Base-by-base conservation (phyloP, 2,888 invertebrate genomes). In the Drosophila ustulata region DNA sequence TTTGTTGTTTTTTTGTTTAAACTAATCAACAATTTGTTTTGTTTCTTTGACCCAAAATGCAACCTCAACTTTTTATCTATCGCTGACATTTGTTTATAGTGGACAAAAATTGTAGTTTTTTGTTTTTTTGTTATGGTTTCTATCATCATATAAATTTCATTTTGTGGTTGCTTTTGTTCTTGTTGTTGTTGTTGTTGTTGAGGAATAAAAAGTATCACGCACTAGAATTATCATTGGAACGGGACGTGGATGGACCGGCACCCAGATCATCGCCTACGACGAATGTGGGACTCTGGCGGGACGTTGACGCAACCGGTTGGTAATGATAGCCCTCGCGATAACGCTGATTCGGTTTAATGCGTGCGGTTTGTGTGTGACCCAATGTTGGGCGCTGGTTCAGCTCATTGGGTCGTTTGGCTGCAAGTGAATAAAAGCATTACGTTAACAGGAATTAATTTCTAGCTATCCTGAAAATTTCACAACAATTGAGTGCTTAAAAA, bases 251-350 rank as follows among this genome's bases (percentile, higher is more conserved):
- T 92, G 92, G 92, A 90, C 92, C 92, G 84, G 91, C 91, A 84
- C 85, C 89, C 87, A 89, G 80, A 74, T 92, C 91, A 82, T 92
- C 92, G 85, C 91, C 92, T 84, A 93, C 78, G 78, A 92, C 88
- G 87, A 93, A 93, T 79, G 92, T 92, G 81, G 93, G 93, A 90
- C 93, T 93, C 90, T 93, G 93, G 92, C 93, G 93, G 88, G 94
- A 94, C 89, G 94, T 94, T 82, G 94, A 93, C 89, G 92, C 92
- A 82, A 92, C 91, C 82, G 92, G 92, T 88, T 92, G 92, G 90
- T 93, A 93, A 90, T 93, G 93, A 89, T 93, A 93, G 85, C 92
- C 93, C 90, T 93, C 92, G 87, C 92, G 92, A 82, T 93, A 92
- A 81, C 92, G 92, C 78, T 92, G 91, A 91, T 92, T 92, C 87